Base-by-base conservation (phyloP, 2,113 vertebrate genomes). In the Pseudois nayaur region DNA sequence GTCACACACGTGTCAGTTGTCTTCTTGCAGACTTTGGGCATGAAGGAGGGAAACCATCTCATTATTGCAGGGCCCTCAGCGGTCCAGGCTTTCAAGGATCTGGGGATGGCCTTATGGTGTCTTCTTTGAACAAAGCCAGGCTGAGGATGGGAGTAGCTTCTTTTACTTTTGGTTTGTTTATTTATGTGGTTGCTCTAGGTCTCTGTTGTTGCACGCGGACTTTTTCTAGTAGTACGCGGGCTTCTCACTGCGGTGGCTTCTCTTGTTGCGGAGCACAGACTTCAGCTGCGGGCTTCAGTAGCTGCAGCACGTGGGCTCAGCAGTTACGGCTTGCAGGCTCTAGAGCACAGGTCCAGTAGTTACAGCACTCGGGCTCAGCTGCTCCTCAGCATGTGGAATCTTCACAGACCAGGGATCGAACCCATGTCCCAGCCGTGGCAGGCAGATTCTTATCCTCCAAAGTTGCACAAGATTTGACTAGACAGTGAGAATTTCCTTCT, bases 61-160 rank as follows among this genome's bases (percentile, higher is more conserved):
- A 33, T 54, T 55, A 17, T 36, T 54, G 36, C 45, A 52, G 9
- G 50, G 21, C 3, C 45, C 52, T 45, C 6, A 17, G 11, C 4
- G 4, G 25, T 31, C 64, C 54, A 40, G 85, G 33, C 3, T 60
- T 83, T 33, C 52, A 15, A 40, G 71, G 55, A 94, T 27, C 33
- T 4, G 3, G 59, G 43, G 62, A 81, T 9, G 23, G 57, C 31
- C 36, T 82, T 45, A 21, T 0, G 29, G 14, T 31, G 8, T 89
- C 40, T 71, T 95, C 31, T 78, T 92, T 93, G 60, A 95, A 95
- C 40, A 78, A 91, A 91, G 59, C 48, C 40, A 23, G 82, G 31
- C 4, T 45, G 43, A 84, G 52, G 88, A 79, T 27, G 40, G 50
- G 76, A 94, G 71, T 8, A 64, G 52, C 29, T 31, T 86, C 52